Evolutionary conservation across 2,888 invertebrate species (phyloP).

Genomic region (Drosophila mayaguana): DNA sequence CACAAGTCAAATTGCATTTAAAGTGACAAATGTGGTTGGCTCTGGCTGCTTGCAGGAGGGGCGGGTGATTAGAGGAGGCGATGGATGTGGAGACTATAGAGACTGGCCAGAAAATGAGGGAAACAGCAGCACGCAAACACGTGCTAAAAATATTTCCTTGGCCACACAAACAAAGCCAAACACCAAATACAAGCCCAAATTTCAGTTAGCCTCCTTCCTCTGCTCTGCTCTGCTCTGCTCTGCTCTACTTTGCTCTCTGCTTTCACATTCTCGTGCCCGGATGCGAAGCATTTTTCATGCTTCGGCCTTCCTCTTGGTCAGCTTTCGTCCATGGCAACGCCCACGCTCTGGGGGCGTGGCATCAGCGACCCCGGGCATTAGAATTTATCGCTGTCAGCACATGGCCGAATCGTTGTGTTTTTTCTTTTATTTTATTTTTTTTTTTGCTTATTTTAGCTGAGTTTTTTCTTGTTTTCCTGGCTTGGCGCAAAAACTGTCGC

Average conservation of each 20-base stretch:
- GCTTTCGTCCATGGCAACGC: constrained; percentile 45
- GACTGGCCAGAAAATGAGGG: constrained; percentile 55
- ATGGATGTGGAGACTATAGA: constrained; percentile 13
- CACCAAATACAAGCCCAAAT: constrained; percentile 39
- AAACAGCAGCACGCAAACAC: constrained; percentile 54
- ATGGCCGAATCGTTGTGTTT: constrained; percentile 49
- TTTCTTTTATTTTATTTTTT: constrained; percentile 18
- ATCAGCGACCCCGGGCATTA: constrained; percentile 68
- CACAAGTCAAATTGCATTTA: constrained; percentile 79
- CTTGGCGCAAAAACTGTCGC: constrained; percentile 59
- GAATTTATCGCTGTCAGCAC: constrained; percentile 80
- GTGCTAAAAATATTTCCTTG: constrained; percentile 74
- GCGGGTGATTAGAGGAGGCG: background rate
- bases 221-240: background rate
- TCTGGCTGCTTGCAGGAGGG: background rate
- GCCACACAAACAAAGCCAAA: constrained; percentile 64
- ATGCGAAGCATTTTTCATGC: constrained; percentile 73
- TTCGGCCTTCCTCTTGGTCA: constrained; percentile 65
- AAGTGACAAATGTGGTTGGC: constrained; percentile 73
- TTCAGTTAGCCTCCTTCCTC: constrained; percentile 61
- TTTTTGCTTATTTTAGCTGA: constrained; percentile 18
- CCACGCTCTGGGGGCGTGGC: constrained; percentile 60
- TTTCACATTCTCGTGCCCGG: constrained; percentile 22
- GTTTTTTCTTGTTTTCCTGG: constrained; percentile 5
- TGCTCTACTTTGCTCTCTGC: constrained; percentile 15